Percentiles rank a stretch among this genome's conserved stretches.
These are phyloP conservation scores for Andrena dorsata DNA, from an alignment of 2,888 invertebrate genomes.

Conservation along the genomic window DNA sequence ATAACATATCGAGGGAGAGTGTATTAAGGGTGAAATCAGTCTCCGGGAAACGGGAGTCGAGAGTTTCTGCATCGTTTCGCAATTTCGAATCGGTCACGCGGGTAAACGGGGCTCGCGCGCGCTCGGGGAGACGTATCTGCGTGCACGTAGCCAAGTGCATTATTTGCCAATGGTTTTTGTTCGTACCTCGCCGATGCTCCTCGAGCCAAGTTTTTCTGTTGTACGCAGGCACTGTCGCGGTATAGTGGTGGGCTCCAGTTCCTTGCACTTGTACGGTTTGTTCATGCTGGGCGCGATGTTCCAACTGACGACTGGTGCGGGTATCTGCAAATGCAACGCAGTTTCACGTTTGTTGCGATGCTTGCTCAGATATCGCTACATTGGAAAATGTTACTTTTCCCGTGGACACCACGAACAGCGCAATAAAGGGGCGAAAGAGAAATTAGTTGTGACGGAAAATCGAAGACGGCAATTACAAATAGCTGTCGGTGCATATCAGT, in stretches of 20 bases:
- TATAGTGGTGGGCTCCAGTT: constrained; percentile 87
- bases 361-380: not conserved
- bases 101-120: constrained; percentile 15
- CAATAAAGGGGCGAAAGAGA: too few relatives aligned
- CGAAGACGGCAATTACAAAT: too few relatives aligned
- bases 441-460: too few relatives aligned
- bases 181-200: constrained; percentile 87
- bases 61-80: constrained; percentile 14
- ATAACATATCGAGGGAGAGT: not conserved
- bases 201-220: constrained; percentile 87
- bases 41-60: not conserved
- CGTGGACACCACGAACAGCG: too few relatives aligned
- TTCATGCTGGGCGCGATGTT: constrained; percentile 88
- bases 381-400: not conserved
- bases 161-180: constrained; percentile 45
- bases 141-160: constrained; percentile 30
- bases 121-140: not conserved
- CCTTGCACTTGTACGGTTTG: constrained; percentile 87
- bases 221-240: constrained; percentile 87
- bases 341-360: not conserved
- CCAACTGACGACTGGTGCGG: constrained; percentile 87
- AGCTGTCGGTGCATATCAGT: too few relatives aligned
- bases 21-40: not conserved
- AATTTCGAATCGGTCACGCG: constrained; percentile 24
- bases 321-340: constrained; percentile 83